Percentiles rank a stretch among this genome's conserved stretches.
These are phyloP conservation scores for Mastacembelus armatus DNA, from an alignment of 2,797 vertebrate genomes.

Conservation along the genomic window DNA sequence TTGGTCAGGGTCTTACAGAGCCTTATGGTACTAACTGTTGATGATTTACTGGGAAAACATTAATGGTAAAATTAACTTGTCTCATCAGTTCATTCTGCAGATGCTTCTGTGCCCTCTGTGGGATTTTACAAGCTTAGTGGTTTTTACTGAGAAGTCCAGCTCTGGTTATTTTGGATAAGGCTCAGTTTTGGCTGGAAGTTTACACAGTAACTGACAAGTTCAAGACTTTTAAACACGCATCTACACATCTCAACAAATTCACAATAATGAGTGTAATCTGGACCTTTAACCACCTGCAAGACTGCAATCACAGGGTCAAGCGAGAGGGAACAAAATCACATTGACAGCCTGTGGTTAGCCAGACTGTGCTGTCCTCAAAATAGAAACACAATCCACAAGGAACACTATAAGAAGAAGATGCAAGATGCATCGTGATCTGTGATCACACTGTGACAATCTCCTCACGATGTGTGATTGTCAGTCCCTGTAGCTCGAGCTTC, in stretches of 20 bases:
- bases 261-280: slow-evolving; percentile 41
- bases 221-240: slow-evolving; percentile 5
- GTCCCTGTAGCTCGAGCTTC: slow-evolving; percentile 7
- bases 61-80: slow-evolving; percentile 28
- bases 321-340: slow-evolving; percentile 36
- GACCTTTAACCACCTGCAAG: slow-evolving; percentile 35
- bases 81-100: neutral
- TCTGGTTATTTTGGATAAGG: neutral
- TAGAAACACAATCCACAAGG: slow-evolving; percentile 50
- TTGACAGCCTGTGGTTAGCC: slow-evolving; percentile 54
- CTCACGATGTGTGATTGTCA: slow-evolving; percentile 7
- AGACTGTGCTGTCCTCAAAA: slow-evolving; percentile 48
- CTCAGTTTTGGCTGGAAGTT: slow-evolving; percentile 1
- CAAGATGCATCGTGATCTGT: slow-evolving; percentile 24
- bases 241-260: slow-evolving; percentile 37
- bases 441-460: slow-evolving; percentile 40
- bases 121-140: neutral
- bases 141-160: slow-evolving; percentile 2
- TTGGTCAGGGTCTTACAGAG: too few species aligned
- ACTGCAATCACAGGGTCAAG: slow-evolving; percentile 52
- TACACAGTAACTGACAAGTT: neutral
- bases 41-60: slow-evolving; percentile 19
- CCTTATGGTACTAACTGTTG: neutral
- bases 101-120: slow-evolving; percentile 7
- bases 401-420: slow-evolving; percentile 20